Evolutionary conservation across 2,113 vertebrate genomes (phyloP).

Genomic region (Paradoxurus hermaphroditus): DNA sequence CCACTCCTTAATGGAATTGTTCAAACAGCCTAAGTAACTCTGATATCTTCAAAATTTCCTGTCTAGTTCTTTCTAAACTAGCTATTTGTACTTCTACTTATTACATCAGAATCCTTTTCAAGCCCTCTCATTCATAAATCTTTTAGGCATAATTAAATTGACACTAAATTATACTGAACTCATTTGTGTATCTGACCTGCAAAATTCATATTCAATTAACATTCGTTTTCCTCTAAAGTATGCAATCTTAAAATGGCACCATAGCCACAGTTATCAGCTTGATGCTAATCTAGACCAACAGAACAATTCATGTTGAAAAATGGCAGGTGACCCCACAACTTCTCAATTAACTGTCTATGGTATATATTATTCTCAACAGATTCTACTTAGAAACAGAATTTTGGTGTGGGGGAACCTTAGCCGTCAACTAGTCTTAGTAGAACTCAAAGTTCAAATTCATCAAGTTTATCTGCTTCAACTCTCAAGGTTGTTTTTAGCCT

Average conservation of each 20-base stretch:
- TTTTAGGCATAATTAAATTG: not conserved
- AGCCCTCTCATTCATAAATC: not conserved
- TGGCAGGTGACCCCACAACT: not conserved
- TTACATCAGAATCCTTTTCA: not conserved
- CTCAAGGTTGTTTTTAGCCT: not conserved
- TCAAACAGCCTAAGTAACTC: not conserved
- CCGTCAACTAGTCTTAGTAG: not conserved
- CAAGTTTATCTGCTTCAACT: not conserved
- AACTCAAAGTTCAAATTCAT: not conserved
- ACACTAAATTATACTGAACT: not conserved
- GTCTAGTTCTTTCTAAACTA: not conserved
- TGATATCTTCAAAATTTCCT: not conserved
- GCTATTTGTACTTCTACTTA: not conserved
- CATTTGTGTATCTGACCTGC: not conserved
- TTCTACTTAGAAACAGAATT: not conserved
- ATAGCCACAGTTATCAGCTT: rapidly evolving
- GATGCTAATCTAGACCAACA: not conserved
- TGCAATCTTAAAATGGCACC: not conserved
- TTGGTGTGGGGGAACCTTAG: not conserved
- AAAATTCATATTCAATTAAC: not conserved
- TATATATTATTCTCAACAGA: not conserved
- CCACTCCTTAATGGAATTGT: not conserved
- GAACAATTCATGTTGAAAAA: not conserved
- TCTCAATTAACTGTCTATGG: not conserved
- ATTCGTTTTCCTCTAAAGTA: not conserved